Evolutionary conservation across 2,113 vertebrate species (phyloP).

Genomic region (Psilopogon haemacephalus): DNA sequence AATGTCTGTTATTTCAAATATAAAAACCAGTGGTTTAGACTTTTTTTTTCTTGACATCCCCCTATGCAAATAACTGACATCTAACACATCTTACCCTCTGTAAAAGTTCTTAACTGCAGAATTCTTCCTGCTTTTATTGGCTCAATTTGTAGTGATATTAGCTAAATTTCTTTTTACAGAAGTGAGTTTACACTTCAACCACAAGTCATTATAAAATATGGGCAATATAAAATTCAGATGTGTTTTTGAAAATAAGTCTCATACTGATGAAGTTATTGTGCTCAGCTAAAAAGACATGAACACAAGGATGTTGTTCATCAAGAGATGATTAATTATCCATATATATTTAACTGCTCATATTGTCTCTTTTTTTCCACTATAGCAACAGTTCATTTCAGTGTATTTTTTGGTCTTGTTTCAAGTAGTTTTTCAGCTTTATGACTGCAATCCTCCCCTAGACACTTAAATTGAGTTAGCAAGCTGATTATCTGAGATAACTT

Average conservation of each 20-base stretch:
- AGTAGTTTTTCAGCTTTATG: neutral
- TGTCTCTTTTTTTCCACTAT: neutral
- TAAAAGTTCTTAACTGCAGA: neutral
- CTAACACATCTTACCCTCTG: neutral
- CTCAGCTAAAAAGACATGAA: neutral
- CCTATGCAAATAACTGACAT: neutral
- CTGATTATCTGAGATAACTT: slow-evolving; percentile 47
- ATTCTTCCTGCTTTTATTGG: neutral
- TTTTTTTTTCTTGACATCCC: neutral
- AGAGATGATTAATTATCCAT: slow-evolving; percentile 13
- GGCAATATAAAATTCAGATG: neutral
- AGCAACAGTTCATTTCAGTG: neutral
- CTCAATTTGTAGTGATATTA: neutral
- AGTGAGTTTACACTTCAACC: neutral
- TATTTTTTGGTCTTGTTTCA: neutral
- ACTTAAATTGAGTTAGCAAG: slow-evolving; percentile 11
- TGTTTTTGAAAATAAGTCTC: neutral
- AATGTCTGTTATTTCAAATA: neutral
- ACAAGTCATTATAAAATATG: neutral
- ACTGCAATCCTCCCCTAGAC: neutral
- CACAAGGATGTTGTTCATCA: neutral
- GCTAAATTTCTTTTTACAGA: neutral
- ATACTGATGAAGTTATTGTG: neutral
- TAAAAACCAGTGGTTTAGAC: neutral
- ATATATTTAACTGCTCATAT: neutral